Conservation (phyloP, 2,888 invertebrate genomes). For the Taphrorychus bicolor region DNA sequence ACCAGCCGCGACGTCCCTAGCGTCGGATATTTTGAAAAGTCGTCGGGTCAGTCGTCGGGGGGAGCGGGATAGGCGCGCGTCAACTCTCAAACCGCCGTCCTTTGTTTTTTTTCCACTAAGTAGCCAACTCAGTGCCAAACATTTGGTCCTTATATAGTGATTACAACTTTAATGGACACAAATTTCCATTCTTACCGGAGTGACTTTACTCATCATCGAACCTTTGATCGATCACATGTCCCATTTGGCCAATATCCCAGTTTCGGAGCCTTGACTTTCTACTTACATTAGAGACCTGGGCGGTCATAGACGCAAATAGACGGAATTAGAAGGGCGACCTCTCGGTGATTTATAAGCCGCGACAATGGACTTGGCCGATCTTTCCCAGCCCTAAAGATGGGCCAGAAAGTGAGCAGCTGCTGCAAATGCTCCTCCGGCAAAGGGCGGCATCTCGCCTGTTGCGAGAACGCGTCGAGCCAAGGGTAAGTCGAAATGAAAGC, state of each 20-base stretch:
- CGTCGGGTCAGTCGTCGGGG: conserved; percentile 34
- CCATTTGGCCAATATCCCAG: conserved; percentile 22
- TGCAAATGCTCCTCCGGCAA: conserved; percentile 56
- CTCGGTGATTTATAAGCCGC: neutral
- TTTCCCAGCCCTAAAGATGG: conserved; percentile 51
- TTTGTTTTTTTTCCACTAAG: neutral
- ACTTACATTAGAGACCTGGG: neutral
- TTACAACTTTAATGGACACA: too few species aligned
- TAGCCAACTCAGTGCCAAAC: too few species aligned
- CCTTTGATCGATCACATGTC: neutral
- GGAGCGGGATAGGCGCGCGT: conserved; percentile 11
- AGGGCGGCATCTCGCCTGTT: conserved; percentile 51
- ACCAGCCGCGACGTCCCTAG: conserved; percentile 19
- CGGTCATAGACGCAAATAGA: conserved; percentile 17
- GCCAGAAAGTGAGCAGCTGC: conserved; percentile 60
- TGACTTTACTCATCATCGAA: too few species aligned
- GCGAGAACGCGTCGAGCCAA: conserved; percentile 48
- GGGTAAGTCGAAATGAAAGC: conserved; percentile 49
- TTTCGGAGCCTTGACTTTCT: conserved; percentile 25
- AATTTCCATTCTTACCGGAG: too few species aligned
- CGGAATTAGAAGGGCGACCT: conserved; percentile 12
- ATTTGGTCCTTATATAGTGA: too few species aligned
- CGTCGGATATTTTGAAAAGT: conserved; percentile 28
- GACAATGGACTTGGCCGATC: neutral
- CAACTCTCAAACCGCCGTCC: neutral